Evolutionary conservation across 2,888 invertebrate genomes (phyloP), one percentile per base, ranked within the genome.

Genomic region (Cepaea hortensis): DNA sequence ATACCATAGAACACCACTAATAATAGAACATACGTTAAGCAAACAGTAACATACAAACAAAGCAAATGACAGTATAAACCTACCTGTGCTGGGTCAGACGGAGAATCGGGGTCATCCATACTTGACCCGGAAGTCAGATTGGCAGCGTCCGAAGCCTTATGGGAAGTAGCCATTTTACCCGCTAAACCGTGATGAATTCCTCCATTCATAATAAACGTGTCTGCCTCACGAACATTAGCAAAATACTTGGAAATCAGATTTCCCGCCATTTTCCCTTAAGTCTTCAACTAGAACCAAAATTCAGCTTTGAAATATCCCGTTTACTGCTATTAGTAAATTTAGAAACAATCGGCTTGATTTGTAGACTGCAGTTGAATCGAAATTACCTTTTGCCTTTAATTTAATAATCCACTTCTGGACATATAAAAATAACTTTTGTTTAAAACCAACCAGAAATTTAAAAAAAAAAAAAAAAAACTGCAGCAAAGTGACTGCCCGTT

Each of bases 121-220:
- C 86, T 86, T 50, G 86, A 86, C 76, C 62, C 81, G 55, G 86
- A 73, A 23, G 86, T 86, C 4, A 81, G 81, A 65, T 86, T 81
- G 3, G 86, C 68, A n/a, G 82, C 86, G 23, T 80, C 75, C 9
- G 86, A 86, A 48, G 55, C 55, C 68, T 86, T 86, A 68, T 86
- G 86, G 18, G 62, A 61, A 23, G 80, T 61, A 7, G 80, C 20
- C n/a, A 77, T 20, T 20, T 82, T 82, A 65, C 68, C 61, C 18
- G 61, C 83, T 4, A 77, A 65, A 15, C 50, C 86, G 48, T 86
- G 86, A 55, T 83, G 83, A 15, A 83, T 48, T 6, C 83, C 86
- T 13, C 86, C 86, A 72, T 86, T 86, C 86, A 86, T 86, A n/a
- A 83, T 77, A 23, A 83, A 86, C 3, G 86, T 76, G 68, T 86